Conservation (phyloP, 2,113 vertebrate species). For the Delphinus delphis region DNA sequence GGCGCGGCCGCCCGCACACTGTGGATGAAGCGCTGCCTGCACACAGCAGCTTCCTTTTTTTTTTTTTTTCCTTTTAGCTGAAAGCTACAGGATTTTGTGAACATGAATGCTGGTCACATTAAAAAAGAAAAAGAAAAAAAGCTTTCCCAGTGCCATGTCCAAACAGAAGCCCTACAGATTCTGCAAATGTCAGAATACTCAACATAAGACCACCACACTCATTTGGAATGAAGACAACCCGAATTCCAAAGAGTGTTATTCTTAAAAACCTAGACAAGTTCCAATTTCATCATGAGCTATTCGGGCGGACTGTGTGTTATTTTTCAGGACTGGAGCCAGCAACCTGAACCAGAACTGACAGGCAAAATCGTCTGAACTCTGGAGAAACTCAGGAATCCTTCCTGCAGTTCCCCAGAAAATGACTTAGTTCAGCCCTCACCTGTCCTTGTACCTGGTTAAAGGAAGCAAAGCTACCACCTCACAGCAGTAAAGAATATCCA, state of each 20-base stretch:
- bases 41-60: rapidly evolving
- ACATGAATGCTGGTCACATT: not conserved
- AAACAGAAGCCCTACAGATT: not conserved
- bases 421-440: rapidly evolving
- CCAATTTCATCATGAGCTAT: not conserved
- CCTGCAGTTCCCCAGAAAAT: not conserved
- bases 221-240: not conserved
- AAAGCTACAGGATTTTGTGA: not conserved
- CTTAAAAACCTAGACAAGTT: not conserved
- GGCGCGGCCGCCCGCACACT: rapidly evolving
- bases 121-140: not conserved
- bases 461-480: too few species aligned
- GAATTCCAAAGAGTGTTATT: not conserved
- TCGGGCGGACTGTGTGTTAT: not conserved
- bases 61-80: rapidly evolving
- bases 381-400: not conserved
- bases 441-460: not conserved
- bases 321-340: not conserved
- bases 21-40: rapidly evolving
- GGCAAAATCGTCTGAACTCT: too few species aligned
- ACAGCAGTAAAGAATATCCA: not conserved
- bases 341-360: not conserved
- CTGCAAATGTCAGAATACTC: not conserved
- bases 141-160: not conserved
- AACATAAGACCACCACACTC: not conserved